These are phyloP conservation scores for Macrophya alboannulata DNA, from an alignment of 2,888 invertebrate genomes.

Conservation along the genomic window DNA sequence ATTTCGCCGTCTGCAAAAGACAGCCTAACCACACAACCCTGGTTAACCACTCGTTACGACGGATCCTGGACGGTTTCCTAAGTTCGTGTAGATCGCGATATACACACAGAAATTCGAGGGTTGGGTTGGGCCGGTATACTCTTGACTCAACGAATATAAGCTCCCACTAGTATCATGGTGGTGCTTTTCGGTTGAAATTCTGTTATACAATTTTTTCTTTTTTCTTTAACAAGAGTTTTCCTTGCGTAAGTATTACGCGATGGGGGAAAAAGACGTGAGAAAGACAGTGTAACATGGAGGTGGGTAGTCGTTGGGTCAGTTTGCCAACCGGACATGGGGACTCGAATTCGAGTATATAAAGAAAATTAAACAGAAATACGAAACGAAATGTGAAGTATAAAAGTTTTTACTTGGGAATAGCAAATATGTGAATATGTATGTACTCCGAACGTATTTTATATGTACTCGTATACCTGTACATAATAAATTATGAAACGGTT, in stretches of 20 bases:
- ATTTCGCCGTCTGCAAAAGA: constrained; percentile 7
- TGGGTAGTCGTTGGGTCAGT: background rate
- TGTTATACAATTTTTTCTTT: too few relatives aligned
- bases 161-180: background rate
- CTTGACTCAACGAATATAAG: background rate
- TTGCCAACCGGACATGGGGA: background rate
- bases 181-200: background rate
- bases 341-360: background rate
- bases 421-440: background rate
- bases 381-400: background rate
- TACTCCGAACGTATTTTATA: background rate
- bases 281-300: too few relatives aligned
- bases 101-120: background rate
- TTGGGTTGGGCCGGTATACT: background rate
- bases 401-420: background rate
- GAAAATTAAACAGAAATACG: background rate
- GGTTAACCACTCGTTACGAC: constrained; percentile 46
- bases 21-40: constrained; percentile 28
- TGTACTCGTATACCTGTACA: background rate
- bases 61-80: background rate
- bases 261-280: too few relatives aligned
- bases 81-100: background rate
- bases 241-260: background rate
- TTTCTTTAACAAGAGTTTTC: background rate
- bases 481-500: constrained; percentile 24